Conservation (phyloP, 2,888 invertebrate genomes). For the Crocallis elinguaria region DNA sequence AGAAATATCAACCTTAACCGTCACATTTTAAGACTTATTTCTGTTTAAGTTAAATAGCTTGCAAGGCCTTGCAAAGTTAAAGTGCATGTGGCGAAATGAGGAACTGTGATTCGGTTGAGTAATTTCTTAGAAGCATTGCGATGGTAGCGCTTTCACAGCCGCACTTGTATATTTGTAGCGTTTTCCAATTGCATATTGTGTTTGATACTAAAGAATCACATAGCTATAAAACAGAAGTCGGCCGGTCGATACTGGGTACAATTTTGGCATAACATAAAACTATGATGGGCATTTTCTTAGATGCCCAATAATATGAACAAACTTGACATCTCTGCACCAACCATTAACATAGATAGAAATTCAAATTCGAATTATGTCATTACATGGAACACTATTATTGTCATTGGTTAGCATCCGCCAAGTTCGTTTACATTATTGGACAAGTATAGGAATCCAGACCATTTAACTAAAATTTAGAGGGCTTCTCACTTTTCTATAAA, state of each 20-base stretch:
- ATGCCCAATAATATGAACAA: no score
- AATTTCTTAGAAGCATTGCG: conserved; percentile 8
- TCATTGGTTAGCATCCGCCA: no score
- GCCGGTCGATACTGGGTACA: background rate
- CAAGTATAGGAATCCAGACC: no score
- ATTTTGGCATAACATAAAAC: background rate
- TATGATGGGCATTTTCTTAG: no score
- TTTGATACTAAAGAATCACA: background rate
- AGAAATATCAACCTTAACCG: conserved; percentile 5
- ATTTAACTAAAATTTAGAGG: no score
- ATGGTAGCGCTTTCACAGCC: conserved; percentile 1
- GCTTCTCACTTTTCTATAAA: no score
- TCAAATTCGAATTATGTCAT: no score
- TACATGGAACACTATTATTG: no score
- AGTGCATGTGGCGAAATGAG: conserved; percentile 25
- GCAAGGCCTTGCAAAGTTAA: conserved; percentile 17
- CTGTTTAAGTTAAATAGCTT: background rate
- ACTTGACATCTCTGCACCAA: no score
- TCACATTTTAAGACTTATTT: conserved; percentile 4
- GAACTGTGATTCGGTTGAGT: conserved; percentile 14
- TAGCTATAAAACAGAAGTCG: background rate
- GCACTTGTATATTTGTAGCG: conserved; percentile 14
- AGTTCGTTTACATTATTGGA: no score
- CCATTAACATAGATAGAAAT: no score
- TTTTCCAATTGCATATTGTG: conserved; percentile 22